Percentiles rank a stretch among this genome's conserved stretches.
Evolutionary conservation across 2,888 invertebrate species (phyloP).

Genomic region (Ypsolopha scabrella): DNA sequence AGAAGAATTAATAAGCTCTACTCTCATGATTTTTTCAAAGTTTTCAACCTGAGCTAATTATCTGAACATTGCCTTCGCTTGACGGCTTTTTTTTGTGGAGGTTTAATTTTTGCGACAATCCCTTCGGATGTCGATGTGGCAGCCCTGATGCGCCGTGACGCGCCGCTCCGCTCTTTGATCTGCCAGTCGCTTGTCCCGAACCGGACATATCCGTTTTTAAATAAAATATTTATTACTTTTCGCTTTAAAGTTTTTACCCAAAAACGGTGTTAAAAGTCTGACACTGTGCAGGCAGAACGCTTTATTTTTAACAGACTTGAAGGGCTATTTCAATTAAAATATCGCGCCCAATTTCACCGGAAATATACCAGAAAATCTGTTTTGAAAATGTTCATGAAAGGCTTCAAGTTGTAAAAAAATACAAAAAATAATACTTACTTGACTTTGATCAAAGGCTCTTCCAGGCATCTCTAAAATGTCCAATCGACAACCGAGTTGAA

Average conservation of each 20-base stretch:
- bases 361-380: background rate
- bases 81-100: conserved; percentile 14
- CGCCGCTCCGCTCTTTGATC: conserved; percentile 33
- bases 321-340: too few relatives aligned
- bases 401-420: background rate
- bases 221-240: background rate
- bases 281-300: background rate
- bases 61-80: conserved; percentile 5
- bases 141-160: conserved; percentile 37
- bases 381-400: background rate
- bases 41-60: conserved; percentile 10
- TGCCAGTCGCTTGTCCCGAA: conserved; percentile 11
- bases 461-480: background rate
- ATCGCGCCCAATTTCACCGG: too few relatives aligned
- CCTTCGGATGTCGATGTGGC: conserved; percentile 42
- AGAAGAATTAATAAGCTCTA: too few relatives aligned
- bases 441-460: background rate
- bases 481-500: background rate
- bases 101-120: conserved; percentile 45
- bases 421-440: background rate
- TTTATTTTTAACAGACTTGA: background rate
- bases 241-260: background rate
- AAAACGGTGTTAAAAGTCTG: background rate
- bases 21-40: too few relatives aligned
- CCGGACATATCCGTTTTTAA: conserved; percentile 1